phyloP scores from a whole-genome alignment of 2,888 invertebrate species.

The Lypha dubia region DNA sequence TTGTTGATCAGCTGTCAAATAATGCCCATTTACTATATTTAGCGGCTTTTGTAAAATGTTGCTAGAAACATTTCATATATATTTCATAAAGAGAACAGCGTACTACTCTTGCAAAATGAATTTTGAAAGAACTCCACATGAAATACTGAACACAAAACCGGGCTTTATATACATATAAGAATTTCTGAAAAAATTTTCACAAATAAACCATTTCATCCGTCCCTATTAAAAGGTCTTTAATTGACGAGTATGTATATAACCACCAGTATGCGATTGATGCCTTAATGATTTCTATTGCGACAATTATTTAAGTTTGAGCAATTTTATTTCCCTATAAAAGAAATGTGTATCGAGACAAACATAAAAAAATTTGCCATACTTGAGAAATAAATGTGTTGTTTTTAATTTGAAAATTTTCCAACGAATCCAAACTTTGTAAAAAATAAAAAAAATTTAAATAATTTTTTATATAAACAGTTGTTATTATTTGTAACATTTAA shows the following conservation, averaged over 20 bases:
- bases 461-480: neutral
- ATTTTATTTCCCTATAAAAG: neutral
- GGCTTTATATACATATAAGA: no score
- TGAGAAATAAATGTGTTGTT: neutral
- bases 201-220: neutral
- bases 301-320: neutral
- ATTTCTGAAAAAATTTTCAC: no score
- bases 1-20: no score
- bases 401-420: constrained; percentile 59
- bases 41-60: no score
- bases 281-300: neutral
- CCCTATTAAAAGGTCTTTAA: neutral
- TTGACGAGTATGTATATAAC: constrained; percentile 18
- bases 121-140: no score
- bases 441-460: constrained; percentile 14
- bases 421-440: constrained; percentile 30
- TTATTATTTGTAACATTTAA: constrained; percentile 25
- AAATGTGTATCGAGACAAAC: neutral
- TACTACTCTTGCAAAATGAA: no score
- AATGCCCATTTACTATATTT: no score
- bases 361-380: neutral
- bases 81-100: no score
- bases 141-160: no score
- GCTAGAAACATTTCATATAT: no score
- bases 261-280: neutral